phyloP scores from a whole-genome alignment of 2,888 invertebrate species.

The Cerastis leucographa region DNA sequence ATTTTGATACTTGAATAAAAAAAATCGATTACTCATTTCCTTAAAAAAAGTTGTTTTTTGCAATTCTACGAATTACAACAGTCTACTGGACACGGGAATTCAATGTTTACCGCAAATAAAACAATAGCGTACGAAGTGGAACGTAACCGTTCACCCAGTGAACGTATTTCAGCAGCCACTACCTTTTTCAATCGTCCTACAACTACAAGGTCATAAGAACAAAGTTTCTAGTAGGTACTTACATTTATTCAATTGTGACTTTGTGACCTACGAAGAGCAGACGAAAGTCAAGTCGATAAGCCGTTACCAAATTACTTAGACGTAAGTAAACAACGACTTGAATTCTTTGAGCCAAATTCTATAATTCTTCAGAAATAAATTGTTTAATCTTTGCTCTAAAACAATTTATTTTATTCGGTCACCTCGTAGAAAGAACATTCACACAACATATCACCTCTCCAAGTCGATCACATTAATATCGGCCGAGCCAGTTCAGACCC shows the following conservation, averaged over 20 bases:
- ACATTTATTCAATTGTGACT: slow-evolving; percentile 23
- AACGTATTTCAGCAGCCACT: slow-evolving; percentile 50
- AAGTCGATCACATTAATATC: slow-evolving; percentile 7
- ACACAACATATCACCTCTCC: background rate
- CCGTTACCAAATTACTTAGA: slow-evolving; percentile 19
- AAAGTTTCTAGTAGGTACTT: slow-evolving; percentile 20
- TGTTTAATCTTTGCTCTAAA: background rate
- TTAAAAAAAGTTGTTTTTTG: slow-evolving; percentile 23
- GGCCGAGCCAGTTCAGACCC: background rate
- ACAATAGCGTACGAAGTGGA: slow-evolving; percentile 59
- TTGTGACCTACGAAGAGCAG: slow-evolving; percentile 28
- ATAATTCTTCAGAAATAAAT: slow-evolving; percentile 12
- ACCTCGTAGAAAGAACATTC: background rate
- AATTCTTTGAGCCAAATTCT: background rate
- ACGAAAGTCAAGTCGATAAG: slow-evolving; percentile 31
- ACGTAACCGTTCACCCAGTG: slow-evolving; percentile 58
- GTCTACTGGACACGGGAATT: slow-evolving; percentile 46
- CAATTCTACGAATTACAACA: slow-evolving; percentile 40
- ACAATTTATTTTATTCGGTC: background rate
- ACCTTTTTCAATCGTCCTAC: slow-evolving; percentile 48
- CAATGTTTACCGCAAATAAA: slow-evolving; percentile 56
- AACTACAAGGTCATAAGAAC: slow-evolving; percentile 47
- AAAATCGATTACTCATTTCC: slow-evolving; percentile 24
- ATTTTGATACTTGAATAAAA: slow-evolving; percentile 31
- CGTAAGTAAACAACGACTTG: slow-evolving; percentile 14